Evolutionary conservation across 2,113 vertebrate genomes (phyloP).

Genomic region (Copsychus sechellarum): DNA sequence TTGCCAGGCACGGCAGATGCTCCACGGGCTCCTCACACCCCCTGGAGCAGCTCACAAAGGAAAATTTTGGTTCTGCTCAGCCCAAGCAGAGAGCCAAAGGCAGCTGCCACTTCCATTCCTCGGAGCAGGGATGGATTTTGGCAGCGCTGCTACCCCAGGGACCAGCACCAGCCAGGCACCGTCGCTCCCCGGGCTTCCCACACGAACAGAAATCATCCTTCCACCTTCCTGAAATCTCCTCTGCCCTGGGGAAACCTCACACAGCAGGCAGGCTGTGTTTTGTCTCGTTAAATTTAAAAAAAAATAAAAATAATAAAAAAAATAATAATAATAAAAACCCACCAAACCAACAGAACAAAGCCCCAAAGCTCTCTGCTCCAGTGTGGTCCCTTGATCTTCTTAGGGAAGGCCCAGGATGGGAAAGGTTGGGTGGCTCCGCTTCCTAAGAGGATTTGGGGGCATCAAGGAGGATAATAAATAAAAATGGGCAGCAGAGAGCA

Average conservation of each 20-base stretch:
- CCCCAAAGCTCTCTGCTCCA: accelerated
- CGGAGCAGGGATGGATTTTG: no score
- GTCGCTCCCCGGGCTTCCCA: no score
- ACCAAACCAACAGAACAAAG: not conserved
- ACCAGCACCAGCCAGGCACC: no score
- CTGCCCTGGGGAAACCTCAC: not conserved
- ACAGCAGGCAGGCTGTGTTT: not conserved
- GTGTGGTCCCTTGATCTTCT: not conserved
- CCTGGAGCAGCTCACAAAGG: no score
- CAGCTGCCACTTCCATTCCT: no score
- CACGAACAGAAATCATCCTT: no score
- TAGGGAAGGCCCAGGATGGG: not conserved
- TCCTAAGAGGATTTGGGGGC: conserved; percentile 27
- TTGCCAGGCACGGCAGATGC: no score
- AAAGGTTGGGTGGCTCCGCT: not conserved
- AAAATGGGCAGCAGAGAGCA: not conserved
- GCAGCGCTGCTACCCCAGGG: no score
- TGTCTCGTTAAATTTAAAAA: not conserved
- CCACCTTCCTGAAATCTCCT: not conserved
- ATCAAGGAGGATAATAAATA: conserved; percentile 24
- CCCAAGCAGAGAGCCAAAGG: no score
- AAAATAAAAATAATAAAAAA: not conserved
- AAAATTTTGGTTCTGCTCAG: no score
- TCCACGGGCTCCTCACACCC: no score
- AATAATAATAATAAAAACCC: no score